Base-by-base conservation (phyloP, 1,140 invertebrate species). In the Euura saliciscinereae region DNA sequence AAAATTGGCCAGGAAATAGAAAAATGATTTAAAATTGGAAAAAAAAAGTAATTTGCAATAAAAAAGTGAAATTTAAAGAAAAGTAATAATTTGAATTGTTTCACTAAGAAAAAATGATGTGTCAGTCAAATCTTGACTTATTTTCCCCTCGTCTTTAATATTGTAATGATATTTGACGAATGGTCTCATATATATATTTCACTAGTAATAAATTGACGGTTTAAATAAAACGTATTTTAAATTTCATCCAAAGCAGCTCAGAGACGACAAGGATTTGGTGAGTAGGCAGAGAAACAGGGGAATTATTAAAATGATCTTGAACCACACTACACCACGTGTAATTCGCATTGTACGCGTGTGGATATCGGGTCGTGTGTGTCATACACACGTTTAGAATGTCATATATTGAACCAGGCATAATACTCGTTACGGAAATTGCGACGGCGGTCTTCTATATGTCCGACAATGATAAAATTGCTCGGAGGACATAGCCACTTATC, bases 391-490 rank as follows among this genome's bases (percentile, higher is more conserved):
- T 28, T 28, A 28, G 28, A 28, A 28, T 28, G 28, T 28, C 28
- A 28, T 28, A 28, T 28, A 28, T 28, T 28, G 28, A 28, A 28
- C 28, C 28, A 28, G 28, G 28, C 28, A 28, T 28, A 28, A 28
- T 28, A 28, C 28, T 28, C 28, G 28, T 28, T 28, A 28, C 28
- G 28, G 28, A 28, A 28, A 28, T 28, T 28, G 28, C 28, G 28
- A 28, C 28, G 1, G 28, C 28, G 28, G 28, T 28, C 51, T 3
- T 59, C 8, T 3, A n/a, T 59, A 59, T 59, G 6, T 28, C 28
- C 51, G 51, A 59, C 51, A 59, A 59, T 59, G 51, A 59, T n/a
- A n/a, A 59, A 59, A 59, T 59, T 59, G 51, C 51, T 11, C 8
- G 51, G 10, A 59, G 51, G 51, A 59, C 51, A 59, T 59, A 2